Percentiles rank a stretch among this genome's conserved stretches.
These are phyloP conservation scores for Rhincodon typus DNA, from an alignment of 2,797 vertebrate species.

Conservation along the genomic window DNA sequence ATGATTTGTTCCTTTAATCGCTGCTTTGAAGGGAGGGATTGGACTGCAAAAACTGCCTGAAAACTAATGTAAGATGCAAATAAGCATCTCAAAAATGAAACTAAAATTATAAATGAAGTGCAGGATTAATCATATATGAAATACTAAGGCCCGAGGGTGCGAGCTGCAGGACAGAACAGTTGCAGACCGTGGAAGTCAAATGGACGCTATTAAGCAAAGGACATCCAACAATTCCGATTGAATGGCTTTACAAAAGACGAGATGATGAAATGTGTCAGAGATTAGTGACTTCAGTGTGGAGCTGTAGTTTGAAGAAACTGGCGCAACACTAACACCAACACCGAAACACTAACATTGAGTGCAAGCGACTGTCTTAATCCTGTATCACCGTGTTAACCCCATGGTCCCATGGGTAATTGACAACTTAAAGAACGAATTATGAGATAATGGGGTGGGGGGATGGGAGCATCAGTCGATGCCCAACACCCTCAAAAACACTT, in stretches of 20 bases:
- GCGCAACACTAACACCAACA: too few relatives aligned
- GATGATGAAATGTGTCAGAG: background rate
- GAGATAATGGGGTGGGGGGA: too few relatives aligned
- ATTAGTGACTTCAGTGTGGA: too few relatives aligned
- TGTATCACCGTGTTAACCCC: too few relatives aligned
- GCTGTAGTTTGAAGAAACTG: too few relatives aligned
- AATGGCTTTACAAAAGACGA: background rate
- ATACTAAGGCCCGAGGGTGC: background rate
- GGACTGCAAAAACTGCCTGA: background rate
- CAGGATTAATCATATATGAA: background rate
- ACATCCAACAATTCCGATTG: background rate
- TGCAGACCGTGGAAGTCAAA: background rate
- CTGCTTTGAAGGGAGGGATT: background rate
- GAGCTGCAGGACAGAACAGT: background rate
- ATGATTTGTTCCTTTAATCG: background rate
- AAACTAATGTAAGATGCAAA: background rate
- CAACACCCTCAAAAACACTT: too few relatives aligned
- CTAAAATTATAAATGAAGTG: too few relatives aligned
- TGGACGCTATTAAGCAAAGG: background rate
- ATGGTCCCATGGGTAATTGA: too few relatives aligned
- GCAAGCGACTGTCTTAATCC: too few relatives aligned
- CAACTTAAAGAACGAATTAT: too few relatives aligned
- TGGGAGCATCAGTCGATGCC: too few relatives aligned
- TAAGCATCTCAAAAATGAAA: background rate
- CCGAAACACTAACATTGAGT: too few relatives aligned